Percentiles rank a stretch among this genome's conserved stretches.
phyloP scores from a whole-genome alignment of 2,888 invertebrate genomes.

The Mesoligia furuncula region DNA sequence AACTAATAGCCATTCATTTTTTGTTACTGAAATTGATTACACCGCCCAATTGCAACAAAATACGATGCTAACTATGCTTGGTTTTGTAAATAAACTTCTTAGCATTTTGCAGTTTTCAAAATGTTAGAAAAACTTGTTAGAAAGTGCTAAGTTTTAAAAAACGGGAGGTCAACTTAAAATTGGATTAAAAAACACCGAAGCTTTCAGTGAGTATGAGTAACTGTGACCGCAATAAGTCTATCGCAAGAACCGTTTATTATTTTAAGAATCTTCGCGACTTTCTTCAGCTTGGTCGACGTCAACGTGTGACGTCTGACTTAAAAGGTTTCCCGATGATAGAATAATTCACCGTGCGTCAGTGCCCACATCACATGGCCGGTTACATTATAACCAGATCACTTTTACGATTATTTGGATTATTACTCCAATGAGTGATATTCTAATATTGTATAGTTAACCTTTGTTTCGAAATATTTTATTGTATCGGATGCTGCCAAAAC shows the following conservation, averaged over 20 bases:
- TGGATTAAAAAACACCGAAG: neutral
- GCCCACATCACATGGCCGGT: conserved; percentile 59
- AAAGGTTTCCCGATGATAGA: conserved; percentile 55
- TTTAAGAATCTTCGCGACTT: conserved; percentile 39
- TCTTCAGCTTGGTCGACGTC: conserved; percentile 43
- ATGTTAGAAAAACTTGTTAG: neutral
- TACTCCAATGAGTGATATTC: conserved; percentile 69
- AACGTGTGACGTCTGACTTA: conserved; percentile 54
- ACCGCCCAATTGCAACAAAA: neutral
- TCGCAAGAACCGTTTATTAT: conserved; percentile 29
- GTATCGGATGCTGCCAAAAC: conserved; percentile 82
- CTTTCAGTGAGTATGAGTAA: neutral
- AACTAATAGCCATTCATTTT: neutral
- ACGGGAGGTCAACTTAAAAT: neutral
- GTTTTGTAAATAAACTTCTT: neutral
- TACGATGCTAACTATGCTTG: neutral
- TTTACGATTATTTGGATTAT: conserved; percentile 69
- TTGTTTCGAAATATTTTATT: conserved; percentile 80
- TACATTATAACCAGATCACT: conserved; percentile 59
- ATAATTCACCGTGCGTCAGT: conserved; percentile 65
- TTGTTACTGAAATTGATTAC: conserved; percentile 1
- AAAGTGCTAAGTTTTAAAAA: neutral
- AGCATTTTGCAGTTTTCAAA: neutral
- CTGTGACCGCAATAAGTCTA: conserved; percentile 8
- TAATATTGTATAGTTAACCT: conserved; percentile 72